Conservation (phyloP, 2,797 vertebrate genomes). For the Coreius guichenoti region DNA sequence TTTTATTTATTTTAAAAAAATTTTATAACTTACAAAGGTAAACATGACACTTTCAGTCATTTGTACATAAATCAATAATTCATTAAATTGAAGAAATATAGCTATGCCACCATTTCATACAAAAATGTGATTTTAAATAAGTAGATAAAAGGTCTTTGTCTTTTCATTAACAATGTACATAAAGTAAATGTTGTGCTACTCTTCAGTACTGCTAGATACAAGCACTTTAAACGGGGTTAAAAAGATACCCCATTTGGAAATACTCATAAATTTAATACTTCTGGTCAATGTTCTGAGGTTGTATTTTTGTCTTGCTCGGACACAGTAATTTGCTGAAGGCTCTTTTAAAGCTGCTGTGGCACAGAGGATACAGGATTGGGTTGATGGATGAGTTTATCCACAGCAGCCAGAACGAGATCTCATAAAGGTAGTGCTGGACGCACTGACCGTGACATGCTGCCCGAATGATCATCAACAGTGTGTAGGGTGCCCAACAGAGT, state of each 20-base stretch:
- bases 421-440: conserved; percentile 75
- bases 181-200: background rate
- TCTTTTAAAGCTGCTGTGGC: conserved; percentile 79
- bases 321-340: conserved; percentile 80
- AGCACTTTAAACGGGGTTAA: background rate
- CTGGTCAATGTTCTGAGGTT: conserved; percentile 73
- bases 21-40: conserved; percentile 3
- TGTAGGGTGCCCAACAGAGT: conserved; percentile 80
- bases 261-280: conserved; percentile 58
- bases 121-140: background rate
- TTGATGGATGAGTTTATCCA: conserved; percentile 83
- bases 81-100: background rate
- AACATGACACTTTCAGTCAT: conserved; percentile 14
- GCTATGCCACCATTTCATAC: background rate
- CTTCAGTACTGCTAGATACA: background rate
- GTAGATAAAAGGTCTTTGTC: background rate
- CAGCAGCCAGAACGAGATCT: conserved; percentile 81
- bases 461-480: conserved; percentile 78
- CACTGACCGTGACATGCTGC: conserved; percentile 76
- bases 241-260: conserved; percentile 3
- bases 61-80: conserved; percentile 11
- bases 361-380: conserved; percentile 78
- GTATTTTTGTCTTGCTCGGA: conserved; percentile 77
- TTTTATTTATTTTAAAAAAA: no score
- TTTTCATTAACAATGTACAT: background rate